Conservation (phyloP, 2,113 vertebrate species). For the Circaetus gallicus region DNA sequence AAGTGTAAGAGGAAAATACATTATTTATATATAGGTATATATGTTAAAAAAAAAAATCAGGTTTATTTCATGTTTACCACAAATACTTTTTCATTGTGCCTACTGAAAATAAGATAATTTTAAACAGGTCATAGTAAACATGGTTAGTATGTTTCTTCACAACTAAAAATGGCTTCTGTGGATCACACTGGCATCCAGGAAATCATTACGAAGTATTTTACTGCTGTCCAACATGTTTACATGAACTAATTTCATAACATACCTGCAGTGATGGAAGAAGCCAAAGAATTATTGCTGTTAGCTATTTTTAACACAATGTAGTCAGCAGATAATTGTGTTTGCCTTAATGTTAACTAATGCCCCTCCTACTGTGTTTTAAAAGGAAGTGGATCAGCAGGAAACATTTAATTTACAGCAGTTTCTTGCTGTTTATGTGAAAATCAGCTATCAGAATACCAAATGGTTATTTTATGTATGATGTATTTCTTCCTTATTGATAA, state of each 20-base stretch:
- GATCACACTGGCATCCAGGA: neutral
- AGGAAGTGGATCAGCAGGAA: slow-evolving; percentile 57
- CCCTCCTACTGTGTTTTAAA: slow-evolving; percentile 52
- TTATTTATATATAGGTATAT: neutral
- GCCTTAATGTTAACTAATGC: slow-evolving; percentile 62
- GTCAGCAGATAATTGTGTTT: slow-evolving; percentile 55
- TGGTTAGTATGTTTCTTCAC: neutral
- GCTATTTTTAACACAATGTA: slow-evolving; percentile 47
- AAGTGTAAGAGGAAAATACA: neutral
- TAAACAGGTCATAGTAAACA: neutral
- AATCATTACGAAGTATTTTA: neutral
- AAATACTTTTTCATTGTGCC: neutral
- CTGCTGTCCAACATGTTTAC: neutral
- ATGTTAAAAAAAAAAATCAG: fast-evolving
- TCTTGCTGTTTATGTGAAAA: slow-evolving; percentile 48
- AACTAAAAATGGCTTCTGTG: neutral
- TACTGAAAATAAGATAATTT: neutral
- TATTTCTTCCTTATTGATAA: slow-evolving; percentile 21
- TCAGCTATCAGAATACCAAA: slow-evolving; percentile 9
- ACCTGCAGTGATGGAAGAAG: slow-evolving; percentile 12
- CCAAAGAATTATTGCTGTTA: neutral
- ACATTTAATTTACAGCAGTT: slow-evolving; percentile 57
- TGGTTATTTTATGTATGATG: slow-evolving; percentile 10
- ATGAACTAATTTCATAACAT: neutral
- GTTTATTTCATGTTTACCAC: neutral